phyloP scores from a whole-genome alignment of 2,113 vertebrate genomes.

The Myocastor coypus region DNA sequence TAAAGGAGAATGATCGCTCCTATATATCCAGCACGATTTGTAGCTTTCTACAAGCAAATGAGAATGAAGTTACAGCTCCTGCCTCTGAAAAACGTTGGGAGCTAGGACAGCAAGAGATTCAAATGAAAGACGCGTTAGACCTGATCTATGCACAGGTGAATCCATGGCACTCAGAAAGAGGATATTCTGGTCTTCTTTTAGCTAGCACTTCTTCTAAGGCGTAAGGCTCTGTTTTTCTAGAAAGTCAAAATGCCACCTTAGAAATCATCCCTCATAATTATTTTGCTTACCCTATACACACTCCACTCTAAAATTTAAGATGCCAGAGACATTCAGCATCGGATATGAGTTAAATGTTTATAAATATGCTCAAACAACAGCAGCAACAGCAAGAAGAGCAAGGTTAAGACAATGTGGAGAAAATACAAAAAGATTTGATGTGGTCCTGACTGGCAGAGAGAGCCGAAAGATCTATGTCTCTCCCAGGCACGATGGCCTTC shows the following conservation, averaged over 20 bases:
- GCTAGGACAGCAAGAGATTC: slow-evolving; percentile 83
- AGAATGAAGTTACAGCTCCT: slow-evolving; percentile 82
- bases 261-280: slow-evolving; percentile 73
- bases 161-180: slow-evolving; percentile 65
- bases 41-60: slow-evolving; percentile 87
- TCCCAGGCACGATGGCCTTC: neutral
- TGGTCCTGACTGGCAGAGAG: neutral
- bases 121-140: slow-evolving; percentile 72
- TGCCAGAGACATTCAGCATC: slow-evolving; percentile 30
- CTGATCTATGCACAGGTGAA: slow-evolving; percentile 76
- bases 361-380: neutral
- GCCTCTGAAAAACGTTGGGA: slow-evolving; percentile 83
- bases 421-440: neutral
- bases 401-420: neutral
- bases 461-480: neutral
- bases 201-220: slow-evolving; percentile 72
- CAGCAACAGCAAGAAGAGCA: neutral
- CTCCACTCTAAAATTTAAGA: neutral
- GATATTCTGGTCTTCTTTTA: slow-evolving; percentile 64
- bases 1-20: slow-evolving; percentile 87
- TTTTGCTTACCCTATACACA: neutral
- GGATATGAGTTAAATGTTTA: slow-evolving; percentile 18
- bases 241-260: slow-evolving; percentile 71
- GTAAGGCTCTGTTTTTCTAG: slow-evolving; percentile 78
- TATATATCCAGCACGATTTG: slow-evolving; percentile 86